Base-by-base conservation (phyloP, 2,888 invertebrate species). In the Diaperis boleti region DNA sequence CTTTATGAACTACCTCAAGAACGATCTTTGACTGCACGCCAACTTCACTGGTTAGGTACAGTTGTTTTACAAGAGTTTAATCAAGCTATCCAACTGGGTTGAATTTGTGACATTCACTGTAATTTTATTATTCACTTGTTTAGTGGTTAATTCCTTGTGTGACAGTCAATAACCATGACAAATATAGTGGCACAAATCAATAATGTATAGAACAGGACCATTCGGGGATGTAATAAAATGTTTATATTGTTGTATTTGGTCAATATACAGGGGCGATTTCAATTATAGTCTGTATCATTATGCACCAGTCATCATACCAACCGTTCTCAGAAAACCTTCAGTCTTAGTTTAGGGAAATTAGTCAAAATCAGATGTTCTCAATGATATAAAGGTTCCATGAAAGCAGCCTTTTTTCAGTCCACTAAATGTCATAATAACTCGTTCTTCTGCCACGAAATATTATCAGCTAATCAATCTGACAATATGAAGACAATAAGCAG, bases 1-100 rank as follows among this genome's bases (percentile, higher is more conserved):
- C 18, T 50, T 50, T 50, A 35, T 37, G 26, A 52, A 50, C 10
- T 26, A 52, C 13, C 14, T 15, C 42, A 17, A 26, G 31, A 33
- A 29, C 18, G 54, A 42, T 54, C 29, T 42, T 13, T 14, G 52
- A 14, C 15, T 18, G 14, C n/a, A 26, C 26, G n/a, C 6, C 26
- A 5, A 1, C 6, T 26, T 26, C 6, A 20, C 6, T 8, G n/a
- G n/a, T 26, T 26, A n/a, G 26, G 1, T 26, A 5, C 3, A 26
- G 4, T 20, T 1, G 26, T 26, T 26, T 26, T 26, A 26, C 26
- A 26, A 26, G 26, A 26, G n/a, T 8, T 26, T 26, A 5, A 26
- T 5, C 8, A 20, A 20, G 6, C 3, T 20, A 4, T 4, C 20
- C 6, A 20, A 20, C 6, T 3, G 3, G 20, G 20, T 20, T 8